phyloP scores from a whole-genome alignment of 2,797 vertebrate species.

The Ciconia nigra region DNA sequence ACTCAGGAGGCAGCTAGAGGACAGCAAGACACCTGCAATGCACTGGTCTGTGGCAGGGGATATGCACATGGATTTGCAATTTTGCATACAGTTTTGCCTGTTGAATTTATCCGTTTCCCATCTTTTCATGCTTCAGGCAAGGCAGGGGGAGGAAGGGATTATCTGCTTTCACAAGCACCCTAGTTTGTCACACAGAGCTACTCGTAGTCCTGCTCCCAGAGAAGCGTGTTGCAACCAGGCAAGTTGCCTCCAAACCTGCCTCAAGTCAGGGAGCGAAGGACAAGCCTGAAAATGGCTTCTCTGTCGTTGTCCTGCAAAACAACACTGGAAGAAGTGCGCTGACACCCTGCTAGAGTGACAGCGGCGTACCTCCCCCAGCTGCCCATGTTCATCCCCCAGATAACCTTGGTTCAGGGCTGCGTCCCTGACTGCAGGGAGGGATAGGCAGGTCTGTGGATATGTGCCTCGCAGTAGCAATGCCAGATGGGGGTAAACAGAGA shows the following conservation, averaged over 20 bases:
- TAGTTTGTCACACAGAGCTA: not conserved
- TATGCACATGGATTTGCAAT: not conserved
- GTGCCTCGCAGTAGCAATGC: not conserved
- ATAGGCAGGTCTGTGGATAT: not conserved
- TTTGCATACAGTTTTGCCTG: not conserved
- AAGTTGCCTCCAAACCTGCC: not conserved
- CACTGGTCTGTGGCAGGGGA: not conserved
- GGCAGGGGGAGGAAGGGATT: not conserved
- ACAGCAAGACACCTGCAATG: not conserved
- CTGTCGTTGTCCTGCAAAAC: not conserved
- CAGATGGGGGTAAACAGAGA: not conserved
- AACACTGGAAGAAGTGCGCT: not conserved
- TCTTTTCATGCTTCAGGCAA: not conserved
- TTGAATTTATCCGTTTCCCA: not conserved
- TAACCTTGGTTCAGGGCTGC: not conserved
- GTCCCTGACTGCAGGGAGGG: not conserved
- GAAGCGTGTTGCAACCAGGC: not conserved
- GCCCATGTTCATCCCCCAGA: not conserved
- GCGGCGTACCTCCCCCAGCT: fast-evolving
- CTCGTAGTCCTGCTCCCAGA: not conserved
- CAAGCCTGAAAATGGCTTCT: not conserved
- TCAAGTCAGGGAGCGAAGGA: not conserved
- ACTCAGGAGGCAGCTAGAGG: not conserved
- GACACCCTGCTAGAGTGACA: not conserved
- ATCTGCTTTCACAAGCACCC: not conserved